Conservation (phyloP, 2,113 vertebrate genomes). For the Hippocampus barbouri region DNA sequence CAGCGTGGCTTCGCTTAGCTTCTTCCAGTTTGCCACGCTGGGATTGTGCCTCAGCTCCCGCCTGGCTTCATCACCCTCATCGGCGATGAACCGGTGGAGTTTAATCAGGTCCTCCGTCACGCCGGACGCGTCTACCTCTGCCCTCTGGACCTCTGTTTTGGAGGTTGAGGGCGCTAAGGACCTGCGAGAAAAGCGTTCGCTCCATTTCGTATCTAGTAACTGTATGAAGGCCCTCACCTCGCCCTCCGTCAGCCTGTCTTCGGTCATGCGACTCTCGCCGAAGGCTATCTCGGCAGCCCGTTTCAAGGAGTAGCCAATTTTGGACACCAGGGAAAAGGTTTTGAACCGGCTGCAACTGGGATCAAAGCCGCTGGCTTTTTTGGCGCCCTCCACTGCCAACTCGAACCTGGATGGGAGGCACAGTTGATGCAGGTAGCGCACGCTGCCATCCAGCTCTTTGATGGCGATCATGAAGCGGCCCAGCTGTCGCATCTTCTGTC, state of each 20-base stretch:
- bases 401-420: slow-evolving; percentile 60
- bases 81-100: slow-evolving; percentile 53
- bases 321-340: slow-evolving; percentile 58
- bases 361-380: slow-evolving; percentile 61
- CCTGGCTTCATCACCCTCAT: slow-evolving; percentile 55
- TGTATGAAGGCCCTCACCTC: slow-evolving; percentile 62
- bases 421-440: slow-evolving; percentile 65
- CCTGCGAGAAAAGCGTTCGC: slow-evolving; percentile 54
- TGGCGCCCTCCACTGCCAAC: slow-evolving; percentile 65
- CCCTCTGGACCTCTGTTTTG: slow-evolving; percentile 49
- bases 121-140: slow-evolving; percentile 53
- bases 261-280: slow-evolving; percentile 65
- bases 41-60: slow-evolving; percentile 56
- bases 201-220: slow-evolving; percentile 67
- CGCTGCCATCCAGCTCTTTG: slow-evolving; percentile 55
- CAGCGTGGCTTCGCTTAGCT: slow-evolving; percentile 62
- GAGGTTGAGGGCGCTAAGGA: slow-evolving; percentile 23
- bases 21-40: slow-evolving; percentile 61
- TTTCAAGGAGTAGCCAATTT: slow-evolving; percentile 66
- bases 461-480: slow-evolving; percentile 62
- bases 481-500: slow-evolving; percentile 67
- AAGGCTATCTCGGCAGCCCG: slow-evolving; percentile 68
- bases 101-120: slow-evolving; percentile 63
- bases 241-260: slow-evolving; percentile 56
- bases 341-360: slow-evolving; percentile 58